phyloP scores from a whole-genome alignment of 2,113 vertebrate species.

The Corythoichthys haematopterus region DNA sequence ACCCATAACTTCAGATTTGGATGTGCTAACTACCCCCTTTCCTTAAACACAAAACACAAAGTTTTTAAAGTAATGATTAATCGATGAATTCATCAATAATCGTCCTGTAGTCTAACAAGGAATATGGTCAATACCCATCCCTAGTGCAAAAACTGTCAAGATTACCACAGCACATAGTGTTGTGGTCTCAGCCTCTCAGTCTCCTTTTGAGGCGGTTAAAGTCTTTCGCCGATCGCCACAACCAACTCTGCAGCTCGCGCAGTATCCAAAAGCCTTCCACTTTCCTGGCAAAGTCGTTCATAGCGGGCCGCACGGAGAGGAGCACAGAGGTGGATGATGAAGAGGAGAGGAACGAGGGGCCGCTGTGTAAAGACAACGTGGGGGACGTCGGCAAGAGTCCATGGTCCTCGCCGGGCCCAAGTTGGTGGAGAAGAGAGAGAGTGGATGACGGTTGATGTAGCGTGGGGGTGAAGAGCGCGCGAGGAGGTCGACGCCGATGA shows the following conservation, averaged over 20 bases:
- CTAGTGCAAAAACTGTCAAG: conserved; percentile 6
- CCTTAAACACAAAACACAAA: background rate
- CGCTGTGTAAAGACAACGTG: conserved; percentile 55
- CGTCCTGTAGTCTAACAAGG: background rate
- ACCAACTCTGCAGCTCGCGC: conserved; percentile 94
- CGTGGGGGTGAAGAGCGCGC: conserved; percentile 61
- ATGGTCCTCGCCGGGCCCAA: conserved; percentile 56
- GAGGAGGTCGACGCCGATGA: conserved; percentile 49
- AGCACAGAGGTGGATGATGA: conserved; percentile 42
- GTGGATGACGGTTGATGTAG: conserved; percentile 63
- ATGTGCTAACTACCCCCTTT: background rate
- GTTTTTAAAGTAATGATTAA: background rate
- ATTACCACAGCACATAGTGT: background rate
- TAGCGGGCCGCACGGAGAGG: conserved; percentile 52
- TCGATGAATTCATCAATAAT: background rate
- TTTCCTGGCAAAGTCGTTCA: conserved; percentile 89
- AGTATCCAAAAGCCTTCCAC: conserved; percentile 97
- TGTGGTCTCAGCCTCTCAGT: conserved; percentile 60
- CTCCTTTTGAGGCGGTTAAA: conserved; percentile 93
- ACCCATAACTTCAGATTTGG: background rate
- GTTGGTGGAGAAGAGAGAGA: conserved; percentile 70
- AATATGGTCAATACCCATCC: background rate
- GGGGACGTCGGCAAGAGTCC: conserved; percentile 55
- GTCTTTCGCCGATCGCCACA: conserved; percentile 95
- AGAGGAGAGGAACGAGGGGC: conserved; percentile 42